phyloP scores from a whole-genome alignment of 2,797 vertebrate species.

The Benthosema pterotum region DNA sequence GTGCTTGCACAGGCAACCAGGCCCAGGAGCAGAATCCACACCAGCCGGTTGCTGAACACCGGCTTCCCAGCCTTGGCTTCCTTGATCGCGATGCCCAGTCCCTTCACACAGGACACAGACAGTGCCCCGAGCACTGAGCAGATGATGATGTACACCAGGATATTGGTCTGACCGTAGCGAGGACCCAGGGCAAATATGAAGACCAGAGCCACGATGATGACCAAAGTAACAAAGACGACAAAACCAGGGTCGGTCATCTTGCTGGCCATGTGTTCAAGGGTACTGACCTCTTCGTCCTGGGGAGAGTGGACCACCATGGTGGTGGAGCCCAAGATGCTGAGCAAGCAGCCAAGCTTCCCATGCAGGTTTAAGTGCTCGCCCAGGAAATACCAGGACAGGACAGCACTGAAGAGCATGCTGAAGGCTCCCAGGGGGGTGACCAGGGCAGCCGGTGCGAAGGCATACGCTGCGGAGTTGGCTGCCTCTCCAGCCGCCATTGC shows the following conservation, averaged over 20 bases:
- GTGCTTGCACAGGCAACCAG: constrained; percentile 94
- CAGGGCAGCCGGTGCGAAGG: constrained; percentile 96
- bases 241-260: constrained; percentile 97
- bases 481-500: constrained; percentile 97
- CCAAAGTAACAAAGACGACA: constrained; percentile 88
- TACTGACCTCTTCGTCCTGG: constrained; percentile 94
- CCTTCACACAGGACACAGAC: constrained; percentile 97
- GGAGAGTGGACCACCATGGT: constrained; percentile 99
- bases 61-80: constrained; percentile 87
- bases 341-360: constrained; percentile 95
- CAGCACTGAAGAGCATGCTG: constrained; percentile 97
- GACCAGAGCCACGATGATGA: constrained; percentile 92
- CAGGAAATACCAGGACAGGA: constrained; percentile 97
- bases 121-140: constrained; percentile 97
- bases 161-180: constrained; percentile 95
- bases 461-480: constrained; percentile 97
- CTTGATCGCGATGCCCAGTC: constrained; percentile 95
- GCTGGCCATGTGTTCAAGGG: constrained; percentile 88
- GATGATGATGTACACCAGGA: constrained; percentile 97
- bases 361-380: constrained; percentile 96
- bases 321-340: constrained; percentile 95
- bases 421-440: constrained; percentile 97
- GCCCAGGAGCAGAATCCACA: constrained; percentile 90
- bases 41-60: constrained; percentile 83
- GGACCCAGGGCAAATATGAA: constrained; percentile 93